A percentile compares a stretch with the other conserved stretches of the same genome.
Conservation (phyloP, 2,888 invertebrate genomes). For the Drosophila nr. fundita region DNA sequence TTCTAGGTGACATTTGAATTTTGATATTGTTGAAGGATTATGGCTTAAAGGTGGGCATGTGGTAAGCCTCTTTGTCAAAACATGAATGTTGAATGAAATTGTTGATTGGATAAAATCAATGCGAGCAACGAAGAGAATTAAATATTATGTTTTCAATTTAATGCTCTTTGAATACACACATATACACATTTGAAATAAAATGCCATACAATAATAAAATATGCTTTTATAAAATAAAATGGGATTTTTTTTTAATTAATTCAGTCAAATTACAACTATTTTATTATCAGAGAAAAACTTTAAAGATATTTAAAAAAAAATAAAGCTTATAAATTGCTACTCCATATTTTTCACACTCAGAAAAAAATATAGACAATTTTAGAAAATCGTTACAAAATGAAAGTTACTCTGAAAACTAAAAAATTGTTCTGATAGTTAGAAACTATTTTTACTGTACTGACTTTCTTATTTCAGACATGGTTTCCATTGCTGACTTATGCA, state of each 20-base stretch:
- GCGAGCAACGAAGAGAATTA: not conserved
- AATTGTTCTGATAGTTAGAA: not conserved
- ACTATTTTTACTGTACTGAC: not conserved
- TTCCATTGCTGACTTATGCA: not conserved
- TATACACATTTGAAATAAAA: not conserved
- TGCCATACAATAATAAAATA: not conserved
- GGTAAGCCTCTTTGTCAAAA: constrained; percentile 30
- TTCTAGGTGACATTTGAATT: constrained; percentile 60
- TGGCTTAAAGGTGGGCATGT: constrained; percentile 42
- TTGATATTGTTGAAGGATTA: constrained; percentile 63
- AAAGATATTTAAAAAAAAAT: not conserved
- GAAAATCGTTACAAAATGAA: not conserved
- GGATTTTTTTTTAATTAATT: not conserved
- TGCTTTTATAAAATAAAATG: not conserved
- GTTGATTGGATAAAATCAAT: constrained; percentile 10
- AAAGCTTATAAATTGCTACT: not conserved
- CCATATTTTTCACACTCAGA: not conserved
- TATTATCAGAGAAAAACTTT: not conserved
- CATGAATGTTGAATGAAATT: constrained; percentile 16
- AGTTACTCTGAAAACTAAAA: not conserved
- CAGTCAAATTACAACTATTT: not conserved
- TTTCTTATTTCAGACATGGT: not conserved
- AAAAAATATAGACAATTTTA: not conserved
- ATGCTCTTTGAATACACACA: not conserved
- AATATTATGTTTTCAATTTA: not conserved